phyloP scores from a whole-genome alignment of 2,113 vertebrate genomes.

The Tor tambroides region DNA sequence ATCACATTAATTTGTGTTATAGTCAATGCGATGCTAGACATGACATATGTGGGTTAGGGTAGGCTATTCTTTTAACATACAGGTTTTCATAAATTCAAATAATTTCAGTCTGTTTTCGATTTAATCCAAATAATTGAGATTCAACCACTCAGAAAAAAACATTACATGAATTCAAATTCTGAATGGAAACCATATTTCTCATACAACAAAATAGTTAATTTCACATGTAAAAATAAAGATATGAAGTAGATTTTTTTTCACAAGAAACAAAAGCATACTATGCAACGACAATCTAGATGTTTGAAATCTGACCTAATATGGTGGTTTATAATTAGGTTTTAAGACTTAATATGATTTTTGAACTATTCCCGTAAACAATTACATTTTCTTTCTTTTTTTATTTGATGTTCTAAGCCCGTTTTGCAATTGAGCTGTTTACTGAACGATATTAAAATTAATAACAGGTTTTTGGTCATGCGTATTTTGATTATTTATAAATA shows the following conservation, averaged over 20 bases:
- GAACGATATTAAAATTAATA: not conserved
- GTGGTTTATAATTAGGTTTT: not conserved
- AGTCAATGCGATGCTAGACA: conserved; percentile 76
- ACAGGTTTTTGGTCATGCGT: not conserved
- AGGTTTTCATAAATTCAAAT: conserved; percentile 63
- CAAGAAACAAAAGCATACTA: not conserved
- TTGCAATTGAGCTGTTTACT: not conserved
- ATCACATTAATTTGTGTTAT: conserved; percentile 89
- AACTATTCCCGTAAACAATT: not conserved
- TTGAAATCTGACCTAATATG: not conserved
- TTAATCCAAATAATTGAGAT: conserved; percentile 22
- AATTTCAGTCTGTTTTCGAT: conserved; percentile 62
- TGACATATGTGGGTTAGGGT: conserved; percentile 86
- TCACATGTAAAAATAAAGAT: not conserved
- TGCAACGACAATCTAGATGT: not conserved
- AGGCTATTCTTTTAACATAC: conserved; percentile 76
- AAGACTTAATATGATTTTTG: not conserved
- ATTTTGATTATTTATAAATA: not conserved
- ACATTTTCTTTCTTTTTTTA: not conserved
- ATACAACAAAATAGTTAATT: not conserved
- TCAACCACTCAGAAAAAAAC: not conserved
- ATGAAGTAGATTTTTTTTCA: not conserved
- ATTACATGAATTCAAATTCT: not conserved
- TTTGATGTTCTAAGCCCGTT: not conserved
- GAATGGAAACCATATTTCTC: not conserved